These are phyloP conservation scores for Lepilemur ruficaudatus DNA, from an alignment of 2,797 vertebrate species.

Conservation along the genomic window DNA sequence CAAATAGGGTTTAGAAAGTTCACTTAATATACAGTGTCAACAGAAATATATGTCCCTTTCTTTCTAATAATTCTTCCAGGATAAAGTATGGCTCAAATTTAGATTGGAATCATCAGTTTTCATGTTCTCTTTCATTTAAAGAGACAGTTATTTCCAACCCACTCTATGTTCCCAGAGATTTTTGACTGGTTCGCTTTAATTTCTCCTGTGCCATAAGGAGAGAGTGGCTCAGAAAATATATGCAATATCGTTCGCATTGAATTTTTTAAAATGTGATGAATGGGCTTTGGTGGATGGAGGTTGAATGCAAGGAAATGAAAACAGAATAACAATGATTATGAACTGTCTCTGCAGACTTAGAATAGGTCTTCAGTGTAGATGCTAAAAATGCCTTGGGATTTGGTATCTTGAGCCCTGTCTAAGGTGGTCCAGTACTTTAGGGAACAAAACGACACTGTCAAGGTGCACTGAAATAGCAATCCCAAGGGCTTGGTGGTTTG, in stretches of 20 bases:
- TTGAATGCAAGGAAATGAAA: background rate
- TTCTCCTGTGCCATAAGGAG: constrained; percentile 40
- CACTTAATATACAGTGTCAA: constrained; percentile 70
- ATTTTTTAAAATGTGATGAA: constrained; percentile 42
- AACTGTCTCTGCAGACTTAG: background rate
- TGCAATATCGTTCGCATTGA: background rate
- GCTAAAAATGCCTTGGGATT: background rate
- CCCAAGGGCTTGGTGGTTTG: fast-evolving
- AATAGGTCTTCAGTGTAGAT: background rate
- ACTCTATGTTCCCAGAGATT: constrained; percentile 38
- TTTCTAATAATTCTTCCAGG: constrained; percentile 72
- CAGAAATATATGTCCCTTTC: constrained; percentile 59
- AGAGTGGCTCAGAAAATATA: background rate
- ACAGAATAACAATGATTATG: background rate
- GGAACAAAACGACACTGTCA: background rate
- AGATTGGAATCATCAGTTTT: constrained; percentile 50
- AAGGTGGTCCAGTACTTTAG: background rate
- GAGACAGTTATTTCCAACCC: constrained; percentile 63
- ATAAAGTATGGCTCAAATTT: constrained; percentile 47
- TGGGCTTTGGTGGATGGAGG: background rate
- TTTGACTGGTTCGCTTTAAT: constrained; percentile 53
- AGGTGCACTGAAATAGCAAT: background rate
- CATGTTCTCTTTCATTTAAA: constrained; percentile 69
- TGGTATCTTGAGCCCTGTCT: background rate
- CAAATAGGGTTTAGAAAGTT: constrained; percentile 70